Evolutionary conservation across 1,140 invertebrate species (phyloP).

Genomic region (Calliphora vicina): DNA sequence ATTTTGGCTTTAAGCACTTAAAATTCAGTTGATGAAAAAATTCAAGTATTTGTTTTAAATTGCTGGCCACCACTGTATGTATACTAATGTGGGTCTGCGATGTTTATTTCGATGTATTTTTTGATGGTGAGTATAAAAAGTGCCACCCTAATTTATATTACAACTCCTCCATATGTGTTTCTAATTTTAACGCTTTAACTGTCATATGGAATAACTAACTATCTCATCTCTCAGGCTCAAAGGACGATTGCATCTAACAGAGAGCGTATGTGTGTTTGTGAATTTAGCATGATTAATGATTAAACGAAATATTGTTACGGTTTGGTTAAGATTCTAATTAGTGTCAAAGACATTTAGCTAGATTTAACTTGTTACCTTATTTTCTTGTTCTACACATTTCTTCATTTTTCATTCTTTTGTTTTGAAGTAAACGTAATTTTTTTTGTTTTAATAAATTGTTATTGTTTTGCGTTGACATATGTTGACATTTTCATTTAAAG

Average conservation of each 20-base stretch:
- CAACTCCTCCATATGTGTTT: background rate
- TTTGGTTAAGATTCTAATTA: background rate
- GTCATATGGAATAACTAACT: too few relatives aligned
- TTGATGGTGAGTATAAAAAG: too few relatives aligned
- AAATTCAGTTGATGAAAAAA: too few relatives aligned
- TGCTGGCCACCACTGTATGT: too few relatives aligned
- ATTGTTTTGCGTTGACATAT: background rate
- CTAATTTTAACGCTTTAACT: background rate
- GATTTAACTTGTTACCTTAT: background rate
- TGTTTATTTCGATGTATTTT: too few relatives aligned
- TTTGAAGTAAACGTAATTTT: background rate
- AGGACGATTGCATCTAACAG: too few relatives aligned
- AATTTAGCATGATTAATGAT: background rate
- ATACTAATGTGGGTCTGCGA: too few relatives aligned
- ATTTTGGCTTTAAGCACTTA: too few relatives aligned
- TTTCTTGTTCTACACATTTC: background rate
- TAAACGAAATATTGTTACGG: background rate
- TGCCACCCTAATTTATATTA: too few relatives aligned
- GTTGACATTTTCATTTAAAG: slow-evolving; percentile 1
- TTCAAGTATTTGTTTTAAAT: too few relatives aligned
- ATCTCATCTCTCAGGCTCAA: background rate
- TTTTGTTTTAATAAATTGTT: background rate
- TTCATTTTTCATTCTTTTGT: background rate
- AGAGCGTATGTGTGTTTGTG: background rate
- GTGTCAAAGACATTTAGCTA: background rate